These are phyloP conservation scores for Sminthurinus aureus DNA, from an alignment of 2,888 invertebrate species.

Conservation along the genomic window DNA sequence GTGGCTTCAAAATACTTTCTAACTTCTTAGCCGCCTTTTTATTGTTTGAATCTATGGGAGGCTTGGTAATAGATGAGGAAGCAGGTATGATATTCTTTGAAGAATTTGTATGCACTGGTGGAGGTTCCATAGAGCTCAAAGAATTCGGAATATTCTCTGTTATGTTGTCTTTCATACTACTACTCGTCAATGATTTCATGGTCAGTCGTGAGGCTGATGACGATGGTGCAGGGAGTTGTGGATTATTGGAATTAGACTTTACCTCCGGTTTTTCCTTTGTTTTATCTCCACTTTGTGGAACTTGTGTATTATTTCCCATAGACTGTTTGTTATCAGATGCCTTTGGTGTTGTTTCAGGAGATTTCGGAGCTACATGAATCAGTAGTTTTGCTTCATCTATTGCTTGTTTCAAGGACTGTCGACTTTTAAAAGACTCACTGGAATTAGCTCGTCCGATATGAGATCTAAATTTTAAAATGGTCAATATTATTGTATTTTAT, in stretches of 20 bases:
- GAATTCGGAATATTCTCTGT: too few species aligned
- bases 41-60: not conserved
- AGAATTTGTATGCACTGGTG: not conserved
- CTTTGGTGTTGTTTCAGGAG: not conserved
- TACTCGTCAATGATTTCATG: not conserved
- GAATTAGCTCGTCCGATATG: conserved; percentile 82
- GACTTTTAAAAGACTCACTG: conserved; percentile 75
- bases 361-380: not conserved
- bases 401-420: conserved; percentile 78
- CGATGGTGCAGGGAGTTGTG: not conserved
- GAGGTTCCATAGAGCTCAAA: too few species aligned
- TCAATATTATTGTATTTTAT: not conserved
- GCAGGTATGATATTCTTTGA: not conserved
- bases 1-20: too few species aligned
- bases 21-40: too few species aligned
- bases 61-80: not conserved
- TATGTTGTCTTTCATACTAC: not conserved
- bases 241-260: not conserved
- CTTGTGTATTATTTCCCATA: not conserved
- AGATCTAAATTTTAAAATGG: conserved; percentile 66
- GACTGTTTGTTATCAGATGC: not conserved
- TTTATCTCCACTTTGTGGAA: not conserved
- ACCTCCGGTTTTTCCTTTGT: not conserved
- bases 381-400: conserved; percentile 75
- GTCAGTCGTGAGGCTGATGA: not conserved